A percentile compares a stretch with the other conserved stretches of the same genome.
Evolutionary conservation across 2,888 invertebrate species (phyloP).

Genomic region (Ceriagrion tenellum): DNA sequence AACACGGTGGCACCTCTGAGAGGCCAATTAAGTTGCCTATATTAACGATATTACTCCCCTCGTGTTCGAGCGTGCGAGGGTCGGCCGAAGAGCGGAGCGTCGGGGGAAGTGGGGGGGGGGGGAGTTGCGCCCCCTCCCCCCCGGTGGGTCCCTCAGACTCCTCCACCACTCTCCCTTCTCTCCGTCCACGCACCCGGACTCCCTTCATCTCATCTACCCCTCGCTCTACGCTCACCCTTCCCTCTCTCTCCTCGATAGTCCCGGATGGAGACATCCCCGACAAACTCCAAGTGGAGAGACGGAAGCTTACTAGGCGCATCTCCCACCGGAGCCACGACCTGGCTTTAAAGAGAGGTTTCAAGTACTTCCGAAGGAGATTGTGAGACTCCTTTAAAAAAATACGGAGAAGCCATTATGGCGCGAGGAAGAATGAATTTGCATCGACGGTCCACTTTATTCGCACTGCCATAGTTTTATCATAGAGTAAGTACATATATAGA

Average conservation of each 20-base stretch:
- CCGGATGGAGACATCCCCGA: not conserved
- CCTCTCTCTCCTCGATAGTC: not conserved
- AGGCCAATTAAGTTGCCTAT: conserved; percentile 30
- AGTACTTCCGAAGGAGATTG: not conserved
- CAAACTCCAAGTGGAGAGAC: too few species aligned
- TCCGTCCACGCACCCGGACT: not conserved
- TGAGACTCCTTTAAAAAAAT: not conserved
- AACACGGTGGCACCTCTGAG: conserved; percentile 60
- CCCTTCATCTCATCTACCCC: too few species aligned
- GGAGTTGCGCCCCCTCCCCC: too few species aligned
- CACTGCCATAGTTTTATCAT: not conserved
- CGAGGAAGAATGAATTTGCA: not conserved
- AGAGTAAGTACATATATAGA: too few species aligned
- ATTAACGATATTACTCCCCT: conserved; percentile 44
- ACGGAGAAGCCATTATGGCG: not conserved
- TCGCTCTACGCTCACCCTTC: not conserved
- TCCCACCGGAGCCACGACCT: not conserved
- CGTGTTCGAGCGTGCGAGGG: not conserved
- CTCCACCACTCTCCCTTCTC: too few species aligned
- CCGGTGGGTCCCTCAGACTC: too few species aligned
- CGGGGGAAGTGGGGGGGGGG: not conserved
- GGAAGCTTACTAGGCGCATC: too few species aligned
- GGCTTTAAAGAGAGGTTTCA: not conserved
- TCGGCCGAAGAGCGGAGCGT: not conserved
- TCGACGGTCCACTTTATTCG: not conserved